Evolutionary conservation across 2,888 invertebrate genomes (phyloP), one percentile per base, ranked within the genome.

Genomic region (Cremastinae sp.): DNA sequence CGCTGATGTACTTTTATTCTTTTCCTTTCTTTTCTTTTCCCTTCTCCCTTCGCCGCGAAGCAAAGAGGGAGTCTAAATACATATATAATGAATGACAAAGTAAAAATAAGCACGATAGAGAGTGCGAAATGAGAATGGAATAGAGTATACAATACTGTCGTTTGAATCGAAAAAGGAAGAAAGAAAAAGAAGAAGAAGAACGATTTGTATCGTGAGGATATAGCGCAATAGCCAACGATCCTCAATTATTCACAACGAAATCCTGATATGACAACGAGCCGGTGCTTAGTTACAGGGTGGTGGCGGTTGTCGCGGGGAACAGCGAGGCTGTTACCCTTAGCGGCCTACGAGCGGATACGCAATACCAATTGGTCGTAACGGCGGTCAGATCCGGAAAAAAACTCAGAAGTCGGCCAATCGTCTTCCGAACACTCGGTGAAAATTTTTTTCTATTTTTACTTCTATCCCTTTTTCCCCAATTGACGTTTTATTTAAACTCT

Each of bases 241-340:
- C 4, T 45, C 4, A 45, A 45, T 12, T 45, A 51, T 12, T 47
- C 47, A 73, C 43, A 45, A 18, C 38, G 12, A 53, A 62, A 79
- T 75, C 73, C 81, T 81, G 64, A 81, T 86, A 85, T 86, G 82
- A 86, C 84, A 88, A 89, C 83, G 83, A 82, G 79, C 84, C 86
- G 85, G 81, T 85, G 88, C 92, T 94, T 95, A 96, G 96, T 96
- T 96, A 96, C 96, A 96, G 96, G 94, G 96, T 96, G 93, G 96
- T 96, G 91, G 93, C 95, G 92, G 94, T 96, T 90, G 96, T 96
- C 90, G 96, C 96, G 84, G 96, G 96, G 83, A 96, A 96, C 91
- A 95, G 95, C 78, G 96, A 96, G 90, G 96, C 96, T 79, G 95
- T 96, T 83, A 95, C 95, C 80, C 91, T 96, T 87, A 95, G 94